phyloP scores from a whole-genome alignment of 2,113 vertebrate species.

The Cavia aperea region DNA sequence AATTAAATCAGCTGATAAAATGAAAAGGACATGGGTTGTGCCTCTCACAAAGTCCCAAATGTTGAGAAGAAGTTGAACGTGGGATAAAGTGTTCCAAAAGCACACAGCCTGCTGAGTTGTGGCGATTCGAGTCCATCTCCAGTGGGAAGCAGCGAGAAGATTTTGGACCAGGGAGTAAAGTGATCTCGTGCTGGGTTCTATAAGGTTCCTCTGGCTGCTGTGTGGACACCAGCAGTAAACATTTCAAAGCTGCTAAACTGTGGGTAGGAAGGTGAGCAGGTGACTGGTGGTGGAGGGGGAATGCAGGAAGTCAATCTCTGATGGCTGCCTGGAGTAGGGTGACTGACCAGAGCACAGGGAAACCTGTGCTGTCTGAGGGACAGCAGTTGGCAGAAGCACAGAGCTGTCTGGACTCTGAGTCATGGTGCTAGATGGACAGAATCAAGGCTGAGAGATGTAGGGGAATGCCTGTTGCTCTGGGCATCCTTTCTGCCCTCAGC shows the following conservation, averaged over 20 bases:
- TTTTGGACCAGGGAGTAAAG: background rate
- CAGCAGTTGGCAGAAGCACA: background rate
- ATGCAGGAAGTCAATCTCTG: background rate
- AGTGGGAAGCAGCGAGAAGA: background rate
- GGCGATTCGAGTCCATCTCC: background rate
- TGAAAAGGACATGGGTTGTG: fast-evolving
- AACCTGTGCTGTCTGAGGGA: background rate
- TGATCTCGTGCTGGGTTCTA: background rate
- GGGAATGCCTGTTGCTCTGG: background rate
- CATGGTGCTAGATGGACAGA: fast-evolving
- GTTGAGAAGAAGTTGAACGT: background rate
- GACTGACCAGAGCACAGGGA: background rate
- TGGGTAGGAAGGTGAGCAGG: background rate
- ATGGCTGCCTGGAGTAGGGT: background rate
- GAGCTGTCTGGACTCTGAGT: background rate
- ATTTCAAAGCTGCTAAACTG: background rate
- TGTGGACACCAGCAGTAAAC: background rate
- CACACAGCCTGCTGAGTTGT: fast-evolving
- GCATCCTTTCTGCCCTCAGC: too few species aligned
- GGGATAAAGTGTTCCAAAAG: background rate
- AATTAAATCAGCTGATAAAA: background rate
- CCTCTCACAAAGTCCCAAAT: background rate
- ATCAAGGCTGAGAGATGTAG: too few species aligned
- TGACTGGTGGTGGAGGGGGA: background rate
- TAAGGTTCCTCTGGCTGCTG: background rate